A percentile compares a stretch with the other conserved stretches of the same genome.
These are phyloP conservation scores for Chromobotia macracanthus DNA, from an alignment of 2,797 vertebrate species.

Conservation along the genomic window DNA sequence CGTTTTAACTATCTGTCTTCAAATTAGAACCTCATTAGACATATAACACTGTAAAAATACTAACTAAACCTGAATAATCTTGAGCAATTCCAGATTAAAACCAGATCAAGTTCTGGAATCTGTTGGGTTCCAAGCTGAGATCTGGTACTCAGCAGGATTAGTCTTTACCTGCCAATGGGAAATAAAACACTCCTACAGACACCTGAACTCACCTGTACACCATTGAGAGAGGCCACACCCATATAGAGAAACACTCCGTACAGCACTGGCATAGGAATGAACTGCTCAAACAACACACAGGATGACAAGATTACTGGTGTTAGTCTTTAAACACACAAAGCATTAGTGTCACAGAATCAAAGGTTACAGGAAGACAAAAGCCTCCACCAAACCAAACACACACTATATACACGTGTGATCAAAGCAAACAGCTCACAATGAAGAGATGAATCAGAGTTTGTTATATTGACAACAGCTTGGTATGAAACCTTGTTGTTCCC, in stretches of 20 bases:
- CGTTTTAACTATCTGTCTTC: neutral
- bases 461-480: neutral
- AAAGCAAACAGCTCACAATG: neutral
- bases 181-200: neutral
- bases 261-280: constrained; percentile 98
- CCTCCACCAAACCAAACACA: constrained; percentile 1
- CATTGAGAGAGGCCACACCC: constrained; percentile 96
- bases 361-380: constrained; percentile 23
- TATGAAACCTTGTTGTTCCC: neutral
- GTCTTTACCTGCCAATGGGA: neutral
- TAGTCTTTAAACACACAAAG: constrained; percentile 9
- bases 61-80: neutral
- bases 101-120: constrained; percentile 13
- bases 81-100: neutral
- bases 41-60: neutral
- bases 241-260: constrained; percentile 99
- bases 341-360: constrained; percentile 5
- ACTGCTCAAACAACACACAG: constrained; percentile 73
- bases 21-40: neutral
- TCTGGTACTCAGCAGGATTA: constrained; percentile 25
- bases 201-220: constrained; percentile 88
- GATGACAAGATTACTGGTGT: neutral
- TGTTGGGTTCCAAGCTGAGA: constrained; percentile 6
- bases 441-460: neutral
- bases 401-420: neutral